These are phyloP conservation scores for Karalla daura DNA, from an alignment of 2,797 vertebrate genomes.

Conservation along the genomic window DNA sequence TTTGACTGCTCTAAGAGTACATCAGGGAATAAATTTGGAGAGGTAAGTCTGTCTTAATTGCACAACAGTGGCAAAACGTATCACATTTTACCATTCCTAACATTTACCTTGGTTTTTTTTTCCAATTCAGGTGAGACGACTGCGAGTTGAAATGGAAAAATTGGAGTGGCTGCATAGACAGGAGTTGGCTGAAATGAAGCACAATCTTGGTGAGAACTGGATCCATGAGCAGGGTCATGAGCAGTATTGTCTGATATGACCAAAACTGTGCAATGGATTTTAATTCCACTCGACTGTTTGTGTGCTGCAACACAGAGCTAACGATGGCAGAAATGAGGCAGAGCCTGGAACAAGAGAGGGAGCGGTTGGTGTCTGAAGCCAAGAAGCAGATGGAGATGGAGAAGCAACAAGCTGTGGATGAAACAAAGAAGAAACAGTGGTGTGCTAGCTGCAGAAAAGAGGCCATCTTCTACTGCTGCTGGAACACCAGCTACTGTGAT, in stretches of 20 bases:
- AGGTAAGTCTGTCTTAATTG: slow-evolving; percentile 81
- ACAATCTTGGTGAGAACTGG: slow-evolving; percentile 90
- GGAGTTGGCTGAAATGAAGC: slow-evolving; percentile 98
- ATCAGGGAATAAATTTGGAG: slow-evolving; percentile 96
- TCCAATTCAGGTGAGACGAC: slow-evolving; percentile 89
- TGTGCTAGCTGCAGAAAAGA: slow-evolving; percentile 96
- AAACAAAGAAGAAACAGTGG: slow-evolving; percentile 98
- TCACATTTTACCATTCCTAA: neutral
- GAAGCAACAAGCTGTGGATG: slow-evolving; percentile 93
- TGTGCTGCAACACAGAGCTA: slow-evolving; percentile 82
- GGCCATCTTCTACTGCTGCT: slow-evolving; percentile 97
- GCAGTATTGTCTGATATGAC: neutral
- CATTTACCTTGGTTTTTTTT: neutral
- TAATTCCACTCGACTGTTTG: neutral
- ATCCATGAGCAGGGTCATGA: neutral
- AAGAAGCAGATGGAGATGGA: slow-evolving; percentile 94
- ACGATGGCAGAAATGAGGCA: slow-evolving; percentile 99
- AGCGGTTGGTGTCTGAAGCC: slow-evolving; percentile 91
- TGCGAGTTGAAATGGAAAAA: slow-evolving; percentile 98
- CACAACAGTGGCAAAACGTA: neutral
- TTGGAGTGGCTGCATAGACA: slow-evolving; percentile 98
- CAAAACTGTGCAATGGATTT: neutral
- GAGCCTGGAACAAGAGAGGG: slow-evolving; percentile 95
- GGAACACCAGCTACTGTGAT: slow-evolving; percentile 98
- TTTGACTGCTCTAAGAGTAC: slow-evolving; percentile 96